A percentile compares a stretch with the other conserved stretches of the same genome.
Evolutionary conservation across 2,113 vertebrate genomes (phyloP).

Genomic region (Urocynchramus pylzowi): DNA sequence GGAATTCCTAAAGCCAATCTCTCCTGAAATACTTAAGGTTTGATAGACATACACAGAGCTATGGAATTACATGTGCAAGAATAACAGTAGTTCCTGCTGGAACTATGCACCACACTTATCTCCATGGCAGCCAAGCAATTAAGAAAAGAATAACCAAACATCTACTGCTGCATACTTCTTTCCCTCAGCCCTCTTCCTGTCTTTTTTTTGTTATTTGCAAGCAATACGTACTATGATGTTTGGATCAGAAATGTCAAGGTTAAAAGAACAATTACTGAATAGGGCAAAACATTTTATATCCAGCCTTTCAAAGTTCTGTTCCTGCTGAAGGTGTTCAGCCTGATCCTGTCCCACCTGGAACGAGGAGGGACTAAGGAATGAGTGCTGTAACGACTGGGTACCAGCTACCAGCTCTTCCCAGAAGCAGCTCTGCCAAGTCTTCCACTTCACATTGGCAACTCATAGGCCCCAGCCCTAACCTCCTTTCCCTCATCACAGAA

Average conservation of each 20-base stretch:
- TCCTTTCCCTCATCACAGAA: not conserved
- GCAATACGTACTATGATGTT: not conserved
- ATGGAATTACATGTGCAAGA: not conserved
- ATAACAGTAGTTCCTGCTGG: not conserved
- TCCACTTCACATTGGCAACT: not conserved
- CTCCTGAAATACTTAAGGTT: not conserved
- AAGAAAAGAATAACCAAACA: slow-evolving; percentile 15
- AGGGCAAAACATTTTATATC: not conserved
- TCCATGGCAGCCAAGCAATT: slow-evolving; percentile 37
- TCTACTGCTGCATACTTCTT: not conserved
- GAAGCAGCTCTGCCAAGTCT: not conserved
- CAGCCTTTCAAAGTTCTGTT: not conserved
- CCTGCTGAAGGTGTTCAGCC: not conserved
- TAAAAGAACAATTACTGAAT: not conserved
- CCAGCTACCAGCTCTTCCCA: not conserved
- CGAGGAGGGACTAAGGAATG: not conserved
- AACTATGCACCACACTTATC: not conserved
- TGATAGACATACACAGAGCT: not conserved
- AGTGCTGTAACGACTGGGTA: not conserved
- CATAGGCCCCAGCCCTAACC: not conserved
- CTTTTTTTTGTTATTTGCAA: not conserved
- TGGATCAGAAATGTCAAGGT: not conserved
- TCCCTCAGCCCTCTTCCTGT: not conserved
- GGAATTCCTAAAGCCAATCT: not conserved
- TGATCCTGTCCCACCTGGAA: not conserved